Evolutionary conservation across 2,888 invertebrate genomes (phyloP).

Genomic region (Pecten maximus): DNA sequence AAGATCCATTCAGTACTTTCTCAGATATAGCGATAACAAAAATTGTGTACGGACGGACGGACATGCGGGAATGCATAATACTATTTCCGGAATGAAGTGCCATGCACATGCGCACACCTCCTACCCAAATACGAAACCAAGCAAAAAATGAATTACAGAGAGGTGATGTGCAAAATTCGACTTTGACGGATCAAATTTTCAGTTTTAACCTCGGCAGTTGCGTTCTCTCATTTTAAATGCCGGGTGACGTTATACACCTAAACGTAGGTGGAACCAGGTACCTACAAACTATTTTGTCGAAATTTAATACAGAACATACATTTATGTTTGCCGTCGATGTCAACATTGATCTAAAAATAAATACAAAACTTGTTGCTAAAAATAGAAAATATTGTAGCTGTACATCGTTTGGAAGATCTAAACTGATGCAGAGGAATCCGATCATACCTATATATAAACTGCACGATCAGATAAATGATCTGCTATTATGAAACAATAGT

Average conservation of each 20-base stretch:
- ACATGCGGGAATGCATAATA: no score
- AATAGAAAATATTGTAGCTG: not conserved
- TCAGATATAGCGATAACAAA: no score
- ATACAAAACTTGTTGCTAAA: not conserved
- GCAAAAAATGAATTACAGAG: no score
- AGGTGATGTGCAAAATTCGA: no score
- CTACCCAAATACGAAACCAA: not conserved
- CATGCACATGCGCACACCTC: not conserved
- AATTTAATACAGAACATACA: not conserved
- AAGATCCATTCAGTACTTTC: no score
- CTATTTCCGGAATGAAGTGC: not conserved
- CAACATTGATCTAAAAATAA: constrained; percentile 9
- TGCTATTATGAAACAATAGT: no score
- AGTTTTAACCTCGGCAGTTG: not conserved
- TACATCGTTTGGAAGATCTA: not conserved
- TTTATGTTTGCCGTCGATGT: not conserved
- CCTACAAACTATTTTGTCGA: not conserved
- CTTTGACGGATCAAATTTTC: not conserved
- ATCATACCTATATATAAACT: not conserved
- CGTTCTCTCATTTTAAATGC: constrained; percentile 54
- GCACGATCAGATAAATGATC: not conserved
- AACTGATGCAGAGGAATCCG: not conserved
- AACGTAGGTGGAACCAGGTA: constrained; percentile 95
- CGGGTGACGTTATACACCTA: constrained; percentile 91
- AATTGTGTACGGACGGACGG: no score